A percentile compares a stretch with the other conserved stretches of the same genome.
Evolutionary conservation across 2,888 invertebrate species (phyloP).

Genomic region (Agapostemon virescens): DNA sequence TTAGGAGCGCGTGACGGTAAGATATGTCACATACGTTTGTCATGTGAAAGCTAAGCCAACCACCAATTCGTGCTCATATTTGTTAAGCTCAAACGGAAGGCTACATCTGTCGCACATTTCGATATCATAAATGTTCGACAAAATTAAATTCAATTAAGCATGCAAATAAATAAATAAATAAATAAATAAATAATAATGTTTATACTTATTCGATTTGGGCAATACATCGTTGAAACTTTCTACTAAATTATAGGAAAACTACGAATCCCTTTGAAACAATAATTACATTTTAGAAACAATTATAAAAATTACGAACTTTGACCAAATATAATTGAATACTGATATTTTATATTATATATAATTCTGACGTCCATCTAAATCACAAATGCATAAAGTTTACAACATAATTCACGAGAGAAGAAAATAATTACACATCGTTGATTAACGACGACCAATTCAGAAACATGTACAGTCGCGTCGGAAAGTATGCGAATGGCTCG

Average conservation of each 20-base stretch:
- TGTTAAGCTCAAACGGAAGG: neutral
- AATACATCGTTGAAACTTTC: too few relatives aligned
- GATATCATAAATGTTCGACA: neutral
- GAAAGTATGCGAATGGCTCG: too few relatives aligned
- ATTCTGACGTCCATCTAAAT: neutral
- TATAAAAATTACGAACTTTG: too few relatives aligned
- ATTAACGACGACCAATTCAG: neutral
- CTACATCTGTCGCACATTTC: neutral
- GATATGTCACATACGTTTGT: slow-evolving; percentile 12
- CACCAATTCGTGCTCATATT: neutral
- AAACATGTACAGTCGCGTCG: neutral
- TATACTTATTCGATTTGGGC: too few relatives aligned
- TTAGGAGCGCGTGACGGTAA: slow-evolving; percentile 42
- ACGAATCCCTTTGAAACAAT: too few relatives aligned
- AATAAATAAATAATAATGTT: too few relatives aligned
- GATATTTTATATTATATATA: too few relatives aligned
- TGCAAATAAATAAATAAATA: too few relatives aligned
- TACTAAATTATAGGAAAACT: too few relatives aligned
- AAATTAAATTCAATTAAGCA: too few relatives aligned
- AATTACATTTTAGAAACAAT: too few relatives aligned
- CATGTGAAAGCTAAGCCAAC: neutral
- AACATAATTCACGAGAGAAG: neutral
- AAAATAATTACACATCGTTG: neutral
- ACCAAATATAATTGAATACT: too few relatives aligned
- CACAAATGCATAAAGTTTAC: neutral